These are phyloP conservation scores for Myotis myotis DNA, from an alignment of 2,797 vertebrate species.

Conservation along the genomic window DNA sequence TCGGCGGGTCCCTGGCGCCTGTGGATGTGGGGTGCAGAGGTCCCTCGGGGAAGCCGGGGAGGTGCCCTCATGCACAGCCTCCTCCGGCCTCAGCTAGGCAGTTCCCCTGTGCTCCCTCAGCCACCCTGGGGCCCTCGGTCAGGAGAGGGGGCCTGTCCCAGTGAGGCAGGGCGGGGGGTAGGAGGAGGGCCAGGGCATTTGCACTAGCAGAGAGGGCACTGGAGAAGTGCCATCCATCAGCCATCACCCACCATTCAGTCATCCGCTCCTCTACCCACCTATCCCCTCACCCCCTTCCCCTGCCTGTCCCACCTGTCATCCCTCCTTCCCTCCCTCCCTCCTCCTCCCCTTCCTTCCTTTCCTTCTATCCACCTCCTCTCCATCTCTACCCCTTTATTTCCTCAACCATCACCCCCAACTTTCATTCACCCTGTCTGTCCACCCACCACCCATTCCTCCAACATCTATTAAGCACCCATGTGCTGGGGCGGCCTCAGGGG, in stretches of 20 bases:
- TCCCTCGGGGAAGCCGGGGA: neutral
- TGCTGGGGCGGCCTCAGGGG: neutral
- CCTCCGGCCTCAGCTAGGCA: neutral
- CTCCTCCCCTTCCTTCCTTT: neutral
- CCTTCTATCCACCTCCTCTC: neutral
- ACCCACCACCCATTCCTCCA: neutral
- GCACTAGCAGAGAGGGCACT: neutral
- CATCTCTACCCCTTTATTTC: neutral
- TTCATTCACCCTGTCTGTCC: neutral
- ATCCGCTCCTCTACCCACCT: too few relatives aligned
- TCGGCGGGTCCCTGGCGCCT: accelerated
- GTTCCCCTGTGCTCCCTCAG: neutral
- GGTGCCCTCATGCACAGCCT: neutral
- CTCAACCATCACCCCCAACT: neutral
- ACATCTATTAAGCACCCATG: neutral
- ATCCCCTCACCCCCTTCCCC: neutral
- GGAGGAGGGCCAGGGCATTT: neutral
- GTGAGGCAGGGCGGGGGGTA: neutral
- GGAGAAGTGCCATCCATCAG: accelerated
- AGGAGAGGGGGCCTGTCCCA: neutral
- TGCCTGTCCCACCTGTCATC: too few relatives aligned
- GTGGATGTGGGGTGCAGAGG: neutral
- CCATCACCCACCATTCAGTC: accelerated
- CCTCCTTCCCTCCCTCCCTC: neutral
- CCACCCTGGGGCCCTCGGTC: neutral